A percentile compares a stretch with the other conserved stretches of the same genome.
These are phyloP conservation scores for Passer montanus DNA, from an alignment of 2,113 vertebrate genomes.

Conservation along the genomic window DNA sequence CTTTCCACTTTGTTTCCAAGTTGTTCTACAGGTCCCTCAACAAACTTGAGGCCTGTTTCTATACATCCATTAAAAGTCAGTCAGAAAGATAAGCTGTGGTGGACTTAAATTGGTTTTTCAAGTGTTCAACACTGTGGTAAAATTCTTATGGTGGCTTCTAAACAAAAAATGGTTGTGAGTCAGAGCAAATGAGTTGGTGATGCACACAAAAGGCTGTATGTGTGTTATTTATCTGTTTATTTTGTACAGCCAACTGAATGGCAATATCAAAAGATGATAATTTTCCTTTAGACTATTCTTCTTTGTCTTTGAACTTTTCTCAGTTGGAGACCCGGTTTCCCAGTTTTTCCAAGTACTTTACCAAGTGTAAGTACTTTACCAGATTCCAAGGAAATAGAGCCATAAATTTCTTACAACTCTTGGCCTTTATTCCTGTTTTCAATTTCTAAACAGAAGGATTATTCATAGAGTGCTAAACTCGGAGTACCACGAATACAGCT, in stretches of 20 bases:
- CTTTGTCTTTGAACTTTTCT: not conserved
- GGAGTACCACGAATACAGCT: not conserved
- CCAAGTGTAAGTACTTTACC: too few relatives aligned
- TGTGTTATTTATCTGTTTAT: not conserved
- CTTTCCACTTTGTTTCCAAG: not conserved
- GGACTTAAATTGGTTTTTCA: not conserved
- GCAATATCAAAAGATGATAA: not conserved
- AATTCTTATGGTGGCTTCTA: not conserved
- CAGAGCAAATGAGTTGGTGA: not conserved
- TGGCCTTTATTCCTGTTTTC: not conserved
- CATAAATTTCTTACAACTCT: not conserved
- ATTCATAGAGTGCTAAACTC: not conserved
- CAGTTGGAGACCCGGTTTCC: not conserved
- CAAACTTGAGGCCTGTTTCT: not conserved
- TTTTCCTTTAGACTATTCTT: not conserved
- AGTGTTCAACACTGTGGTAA: accelerated
- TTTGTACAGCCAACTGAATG: not conserved
- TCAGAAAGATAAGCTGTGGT: not conserved
- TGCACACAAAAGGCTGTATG: not conserved
- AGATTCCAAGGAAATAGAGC: not conserved
- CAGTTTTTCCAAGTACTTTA: not conserved
- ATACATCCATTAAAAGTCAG: not conserved
- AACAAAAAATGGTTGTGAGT: not conserved
- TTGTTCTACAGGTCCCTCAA: not conserved
- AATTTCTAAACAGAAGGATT: not conserved